Evolutionary conservation across 1,140 invertebrate genomes (phyloP), one percentile per base, ranked within the genome.

Genomic region (Antheraea mylitta): DNA sequence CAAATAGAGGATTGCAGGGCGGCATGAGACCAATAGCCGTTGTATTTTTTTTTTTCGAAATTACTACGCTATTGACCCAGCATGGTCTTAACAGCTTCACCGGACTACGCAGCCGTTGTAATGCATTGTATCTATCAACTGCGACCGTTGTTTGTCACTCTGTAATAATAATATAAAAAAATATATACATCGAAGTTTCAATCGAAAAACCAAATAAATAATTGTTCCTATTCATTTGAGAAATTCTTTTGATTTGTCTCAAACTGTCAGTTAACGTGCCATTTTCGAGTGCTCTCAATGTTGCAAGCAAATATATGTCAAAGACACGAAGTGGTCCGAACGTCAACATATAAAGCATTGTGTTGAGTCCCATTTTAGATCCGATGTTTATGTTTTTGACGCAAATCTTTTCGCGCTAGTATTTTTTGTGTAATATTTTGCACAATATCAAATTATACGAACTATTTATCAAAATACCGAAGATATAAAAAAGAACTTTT

Each of bases 281-380:
- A 83, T 79, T 83, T 83, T 81, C 73, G 69, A 89, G 85, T 72
- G 82, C 78, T 69, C 86, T 90, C 71, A 42, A 88, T 86, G 85
- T 84, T 89, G 74, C 76, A 78, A 86, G 70, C 80, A 83, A 73
- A 81, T 83, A 82, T 82, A 78, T 79, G 82, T 72, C 76, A 77
- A 79, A 83, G 85, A 87, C 82, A 83, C 86, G 72, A 74, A 87
- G 84, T 89, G 86, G 76, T 79, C 60, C 64, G 73, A 75, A 74
- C 71, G 58, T 59, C 67, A 67, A 65, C 74, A 62, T 71, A 38
- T 45, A 69, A 72, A 59, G 36, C 45, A 62, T 68, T 63, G 66
- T 71, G 68, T 61, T 68, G 36, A 36, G 18, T 68, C 13, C 73
- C 64, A 71, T 77, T 77, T 72, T 64, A 68, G 45, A 53, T 72